These are phyloP conservation scores for Asobara japonica DNA, from an alignment of 1,140 invertebrate species.

Conservation along the genomic window DNA sequence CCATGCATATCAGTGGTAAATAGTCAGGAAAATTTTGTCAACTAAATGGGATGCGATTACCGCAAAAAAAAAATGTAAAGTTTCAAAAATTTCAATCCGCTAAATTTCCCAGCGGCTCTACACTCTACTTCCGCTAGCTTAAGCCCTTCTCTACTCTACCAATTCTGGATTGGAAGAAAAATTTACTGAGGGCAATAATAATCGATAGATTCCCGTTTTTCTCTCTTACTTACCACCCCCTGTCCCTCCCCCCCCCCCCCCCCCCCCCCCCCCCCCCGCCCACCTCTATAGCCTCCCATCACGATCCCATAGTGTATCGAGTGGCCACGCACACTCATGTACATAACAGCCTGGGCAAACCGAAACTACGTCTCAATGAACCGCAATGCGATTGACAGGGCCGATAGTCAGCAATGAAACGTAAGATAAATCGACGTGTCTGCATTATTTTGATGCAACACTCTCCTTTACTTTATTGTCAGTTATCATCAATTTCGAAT, in stretches of 20 bases:
- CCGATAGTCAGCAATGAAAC: not conserved
- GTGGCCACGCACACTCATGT: not conserved
- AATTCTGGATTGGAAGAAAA: too few species aligned
- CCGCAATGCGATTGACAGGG: slow-evolving; percentile 3
- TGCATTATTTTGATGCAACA: not conserved
- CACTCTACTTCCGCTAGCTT: too few species aligned
- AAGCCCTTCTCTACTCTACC: too few species aligned
- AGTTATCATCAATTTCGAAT: too few species aligned
- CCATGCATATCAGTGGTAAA: not conserved
- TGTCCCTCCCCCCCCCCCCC: not conserved
- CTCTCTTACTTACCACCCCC: not conserved
- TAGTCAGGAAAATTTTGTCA: not conserved
- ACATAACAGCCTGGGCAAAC: not conserved
- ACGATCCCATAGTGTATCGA: not conserved
- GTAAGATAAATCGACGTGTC: slow-evolving; percentile 5
- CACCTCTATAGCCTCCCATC: not conserved
- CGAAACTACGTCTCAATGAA: slow-evolving; percentile 2
- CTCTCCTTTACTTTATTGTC: too few species aligned
- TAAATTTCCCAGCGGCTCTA: too few species aligned
- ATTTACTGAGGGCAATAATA: not conserved
- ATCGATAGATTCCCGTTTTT: not conserved
- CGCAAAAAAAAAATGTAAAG: too few species aligned
- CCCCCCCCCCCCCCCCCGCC: not conserved
- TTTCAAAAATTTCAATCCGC: too few species aligned
- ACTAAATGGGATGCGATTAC: not conserved